Evolutionary conservation across 1,140 invertebrate genomes (phyloP).

Genomic region (Drosophila sulfurigaster): DNA sequence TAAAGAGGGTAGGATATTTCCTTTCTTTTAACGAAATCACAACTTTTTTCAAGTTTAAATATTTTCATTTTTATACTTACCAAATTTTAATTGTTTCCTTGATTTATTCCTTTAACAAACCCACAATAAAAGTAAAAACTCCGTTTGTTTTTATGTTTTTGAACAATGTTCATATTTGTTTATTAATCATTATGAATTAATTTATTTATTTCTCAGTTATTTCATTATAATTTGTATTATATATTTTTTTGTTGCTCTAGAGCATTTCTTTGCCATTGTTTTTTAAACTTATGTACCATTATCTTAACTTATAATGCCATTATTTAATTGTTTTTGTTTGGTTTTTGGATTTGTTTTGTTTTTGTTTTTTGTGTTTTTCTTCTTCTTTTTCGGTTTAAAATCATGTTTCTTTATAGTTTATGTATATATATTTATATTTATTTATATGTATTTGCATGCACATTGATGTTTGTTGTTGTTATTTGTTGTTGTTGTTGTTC

Average conservation of each 20-base stretch:
- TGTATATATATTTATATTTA: slow-evolving; percentile 40
- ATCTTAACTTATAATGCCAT: slow-evolving; percentile 82
- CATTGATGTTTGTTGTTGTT: slow-evolving; percentile 21
- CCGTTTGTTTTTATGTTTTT: slow-evolving; percentile 61
- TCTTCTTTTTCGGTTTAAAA: slow-evolving; percentile 72
- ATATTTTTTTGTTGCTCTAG: slow-evolving; percentile 80
- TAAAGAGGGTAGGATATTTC: no score
- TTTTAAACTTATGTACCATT: slow-evolving; percentile 83
- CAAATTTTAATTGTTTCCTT: background rate
- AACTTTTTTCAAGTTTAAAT: no score
- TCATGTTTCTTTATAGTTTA: slow-evolving; percentile 73
- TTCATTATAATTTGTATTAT: slow-evolving; percentile 81
- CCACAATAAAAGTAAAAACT: slow-evolving; percentile 1
- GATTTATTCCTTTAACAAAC: background rate
- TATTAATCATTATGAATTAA: slow-evolving; percentile 84
- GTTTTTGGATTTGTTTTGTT: slow-evolving; percentile 5
- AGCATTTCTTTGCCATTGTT: slow-evolving; percentile 78
- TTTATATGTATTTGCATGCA: slow-evolving; percentile 15
- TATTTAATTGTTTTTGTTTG: slow-evolving; percentile 61
- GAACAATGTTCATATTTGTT: slow-evolving; percentile 84
- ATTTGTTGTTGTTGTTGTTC: slow-evolving; percentile 56
- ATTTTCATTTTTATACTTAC: background rate
- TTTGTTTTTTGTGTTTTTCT: slow-evolving; percentile 19
- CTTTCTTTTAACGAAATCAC: no score
- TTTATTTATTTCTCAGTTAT: slow-evolving; percentile 84